Evolutionary conservation across 2,113 vertebrate genomes (phyloP).

Genomic region (Grammomys surdaster): DNA sequence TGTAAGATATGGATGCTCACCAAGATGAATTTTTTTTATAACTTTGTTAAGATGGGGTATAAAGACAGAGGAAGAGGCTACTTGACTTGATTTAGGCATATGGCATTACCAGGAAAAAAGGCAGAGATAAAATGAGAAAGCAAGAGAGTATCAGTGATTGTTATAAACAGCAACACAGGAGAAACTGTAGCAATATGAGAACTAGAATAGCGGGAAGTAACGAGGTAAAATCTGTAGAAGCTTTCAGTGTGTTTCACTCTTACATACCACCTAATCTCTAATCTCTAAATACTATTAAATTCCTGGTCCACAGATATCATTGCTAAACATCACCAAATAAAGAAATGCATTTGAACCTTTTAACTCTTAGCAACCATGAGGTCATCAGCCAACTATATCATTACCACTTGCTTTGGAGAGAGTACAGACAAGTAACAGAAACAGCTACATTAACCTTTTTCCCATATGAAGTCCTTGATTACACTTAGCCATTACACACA

Average conservation of each 20-base stretch:
- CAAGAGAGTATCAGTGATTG: background rate
- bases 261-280: background rate
- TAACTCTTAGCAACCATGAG: conserved; percentile 25
- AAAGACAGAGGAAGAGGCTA: conserved; percentile 10
- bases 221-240: background rate
- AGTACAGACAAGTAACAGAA: conserved; percentile 21
- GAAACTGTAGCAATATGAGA: background rate
- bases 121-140: background rate
- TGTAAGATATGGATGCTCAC: background rate
- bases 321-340: conserved; percentile 28
- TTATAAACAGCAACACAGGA: background rate
- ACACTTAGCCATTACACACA: background rate
- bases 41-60: background rate
- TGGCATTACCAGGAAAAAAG: background rate
- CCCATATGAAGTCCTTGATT: background rate
- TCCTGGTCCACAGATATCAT: background rate
- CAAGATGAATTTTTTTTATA: conserved; percentile 5
- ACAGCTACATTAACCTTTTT: background rate
- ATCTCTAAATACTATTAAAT: conserved; percentile 28
- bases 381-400: background rate
- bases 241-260: background rate
- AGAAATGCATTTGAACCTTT: background rate
- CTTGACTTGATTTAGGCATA: background rate
- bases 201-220: background rate
- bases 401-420: background rate